These are phyloP conservation scores for Ariopsis seemanni DNA, from an alignment of 2,113 vertebrate species.

Conservation along the genomic window DNA sequence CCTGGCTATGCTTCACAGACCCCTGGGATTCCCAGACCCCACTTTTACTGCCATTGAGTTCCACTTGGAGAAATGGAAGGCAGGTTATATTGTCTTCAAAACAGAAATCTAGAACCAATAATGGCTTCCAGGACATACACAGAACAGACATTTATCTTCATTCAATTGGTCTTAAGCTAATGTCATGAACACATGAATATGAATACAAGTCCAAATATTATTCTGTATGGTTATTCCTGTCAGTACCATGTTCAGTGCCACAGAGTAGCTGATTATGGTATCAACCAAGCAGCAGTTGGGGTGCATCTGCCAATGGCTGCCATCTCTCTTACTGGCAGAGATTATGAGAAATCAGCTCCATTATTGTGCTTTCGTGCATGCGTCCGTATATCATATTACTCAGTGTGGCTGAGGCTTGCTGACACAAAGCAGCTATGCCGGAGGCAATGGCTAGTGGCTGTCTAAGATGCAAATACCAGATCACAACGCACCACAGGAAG, in stretches of 20 bases:
- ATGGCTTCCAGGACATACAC: neutral
- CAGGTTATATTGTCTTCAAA: neutral
- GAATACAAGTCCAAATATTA: neutral
- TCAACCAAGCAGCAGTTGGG: neutral
- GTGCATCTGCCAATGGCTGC: neutral
- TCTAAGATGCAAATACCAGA: constrained; percentile 12
- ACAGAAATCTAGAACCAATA: neutral
- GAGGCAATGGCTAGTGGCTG: neutral
- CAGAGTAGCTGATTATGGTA: neutral
- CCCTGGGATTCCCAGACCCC: neutral
- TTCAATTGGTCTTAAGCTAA: neutral
- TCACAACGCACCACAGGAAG: constrained; percentile 1
- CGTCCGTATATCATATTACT: constrained; percentile 9
- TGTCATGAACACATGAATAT: neutral
- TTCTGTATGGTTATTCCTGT: neutral
- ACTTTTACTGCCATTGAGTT: neutral
- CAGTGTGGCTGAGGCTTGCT: constrained; percentile 5
- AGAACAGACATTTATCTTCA: neutral
- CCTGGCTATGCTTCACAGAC: neutral
- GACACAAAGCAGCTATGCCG: neutral
- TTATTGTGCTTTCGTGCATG: constrained; percentile 18
- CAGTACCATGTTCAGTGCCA: neutral
- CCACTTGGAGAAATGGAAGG: neutral
- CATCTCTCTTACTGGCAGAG: neutral
- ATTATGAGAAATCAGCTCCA: constrained; percentile 24